phyloP scores from a whole-genome alignment of 1,140 invertebrate genomes.

The Drosophila sp. region DNA sequence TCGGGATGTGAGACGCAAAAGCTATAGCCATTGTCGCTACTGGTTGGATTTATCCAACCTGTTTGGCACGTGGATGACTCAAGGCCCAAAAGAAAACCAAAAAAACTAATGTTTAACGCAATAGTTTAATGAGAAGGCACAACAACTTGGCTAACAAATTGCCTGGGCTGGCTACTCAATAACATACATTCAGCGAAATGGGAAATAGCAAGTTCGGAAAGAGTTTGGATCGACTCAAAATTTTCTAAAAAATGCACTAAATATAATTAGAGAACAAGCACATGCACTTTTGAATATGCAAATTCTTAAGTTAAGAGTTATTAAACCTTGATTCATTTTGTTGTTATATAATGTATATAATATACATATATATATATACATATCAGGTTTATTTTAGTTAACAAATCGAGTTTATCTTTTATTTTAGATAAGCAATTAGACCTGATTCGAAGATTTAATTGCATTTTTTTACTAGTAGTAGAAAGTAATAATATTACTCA shows the following conservation, averaged over 20 bases:
- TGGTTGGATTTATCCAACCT: slow-evolving; percentile 28
- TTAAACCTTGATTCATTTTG: slow-evolving; percentile 4
- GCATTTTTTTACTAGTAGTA: neutral
- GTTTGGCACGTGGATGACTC: slow-evolving; percentile 41
- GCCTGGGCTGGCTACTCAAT: neutral
- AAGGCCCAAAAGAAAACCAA: neutral
- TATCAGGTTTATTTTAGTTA: slow-evolving; percentile 1
- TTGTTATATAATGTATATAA: neutral
- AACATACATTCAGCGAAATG: neutral
- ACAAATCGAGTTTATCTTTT: neutral
- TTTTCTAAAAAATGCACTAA: neutral
- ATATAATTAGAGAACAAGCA: neutral
- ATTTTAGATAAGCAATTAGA: neutral
- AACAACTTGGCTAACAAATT: neutral
- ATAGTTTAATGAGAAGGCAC: slow-evolving; percentile 29
- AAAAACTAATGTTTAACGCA: slow-evolving; percentile 15
- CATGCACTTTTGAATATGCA: neutral
- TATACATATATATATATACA: neutral
- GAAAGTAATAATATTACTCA: no score
- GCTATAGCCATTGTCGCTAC: neutral
- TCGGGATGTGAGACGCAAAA: slow-evolving; percentile 2
- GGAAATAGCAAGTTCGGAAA: neutral
- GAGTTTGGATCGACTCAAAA: neutral
- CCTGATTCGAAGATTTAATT: neutral
- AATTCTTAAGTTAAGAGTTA: neutral